Evolutionary conservation across 2,888 invertebrate species (phyloP).

Genomic region (Lasioglossum figueresi): DNA sequence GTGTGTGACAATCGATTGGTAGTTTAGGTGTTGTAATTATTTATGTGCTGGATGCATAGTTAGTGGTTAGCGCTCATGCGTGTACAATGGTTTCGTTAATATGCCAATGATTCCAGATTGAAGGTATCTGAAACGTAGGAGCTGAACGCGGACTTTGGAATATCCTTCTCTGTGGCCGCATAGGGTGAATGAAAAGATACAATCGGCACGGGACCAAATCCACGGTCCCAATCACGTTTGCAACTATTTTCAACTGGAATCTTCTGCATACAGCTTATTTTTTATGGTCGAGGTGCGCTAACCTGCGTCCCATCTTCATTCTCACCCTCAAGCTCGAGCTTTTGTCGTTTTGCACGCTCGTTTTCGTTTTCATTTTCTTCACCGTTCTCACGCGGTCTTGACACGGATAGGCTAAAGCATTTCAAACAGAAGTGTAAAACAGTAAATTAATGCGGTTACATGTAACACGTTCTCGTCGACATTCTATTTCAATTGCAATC

Average conservation of each 20-base stretch:
- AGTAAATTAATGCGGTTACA: background rate
- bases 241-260: conserved; percentile 39
- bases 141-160: conserved; percentile 28
- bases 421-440: conserved; percentile 22
- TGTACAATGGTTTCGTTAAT: conserved; percentile 68
- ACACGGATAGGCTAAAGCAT: conserved; percentile 78
- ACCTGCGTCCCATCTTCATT: conserved; percentile 83
- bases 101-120: conserved; percentile 49
- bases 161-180: background rate
- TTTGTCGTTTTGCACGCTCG: conserved; percentile 81
- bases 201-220: background rate
- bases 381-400: conserved; percentile 80
- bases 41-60: conserved; percentile 74
- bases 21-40: conserved; percentile 67
- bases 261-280: conserved; percentile 62
- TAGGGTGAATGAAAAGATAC: background rate
- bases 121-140: conserved; percentile 36
- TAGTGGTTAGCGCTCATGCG: conserved; percentile 78
- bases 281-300: conserved; percentile 79
- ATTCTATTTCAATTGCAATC: background rate
- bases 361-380: conserved; percentile 77
- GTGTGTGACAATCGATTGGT: conserved; percentile 42
- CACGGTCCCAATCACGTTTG: background rate
- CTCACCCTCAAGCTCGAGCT: conserved; percentile 82
- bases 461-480: conserved; percentile 15